Percentiles rank a stretch among this genome's conserved stretches.
Evolutionary conservation across 2,888 invertebrate genomes (phyloP).

Genomic region (Neria commutata): DNA sequence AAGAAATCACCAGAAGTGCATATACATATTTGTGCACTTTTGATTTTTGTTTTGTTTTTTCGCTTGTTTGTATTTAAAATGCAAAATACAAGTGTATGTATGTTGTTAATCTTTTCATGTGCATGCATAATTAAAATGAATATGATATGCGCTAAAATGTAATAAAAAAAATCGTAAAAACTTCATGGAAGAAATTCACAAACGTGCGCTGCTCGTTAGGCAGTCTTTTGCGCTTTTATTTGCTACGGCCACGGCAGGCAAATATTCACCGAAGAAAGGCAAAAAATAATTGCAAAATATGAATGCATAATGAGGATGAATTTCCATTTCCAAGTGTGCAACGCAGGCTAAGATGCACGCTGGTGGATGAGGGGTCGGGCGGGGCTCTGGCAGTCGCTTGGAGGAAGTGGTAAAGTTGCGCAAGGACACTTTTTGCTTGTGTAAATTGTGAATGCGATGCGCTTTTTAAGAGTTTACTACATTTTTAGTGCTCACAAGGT

Average conservation of each 20-base stretch:
- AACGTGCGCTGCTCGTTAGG: neutral
- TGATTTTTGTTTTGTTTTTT: neutral
- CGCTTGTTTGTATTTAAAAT: neutral
- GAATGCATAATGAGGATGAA: conserved; percentile 58
- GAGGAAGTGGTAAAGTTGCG: neutral
- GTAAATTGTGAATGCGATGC: conserved; percentile 2
- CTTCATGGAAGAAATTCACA: neutral
- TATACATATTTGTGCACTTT: neutral
- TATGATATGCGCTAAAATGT: conserved; percentile 32
- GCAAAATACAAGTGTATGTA: too few species aligned
- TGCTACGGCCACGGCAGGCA: neutral
- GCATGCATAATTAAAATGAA: conserved; percentile 62
- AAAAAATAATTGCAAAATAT: conserved; percentile 40
- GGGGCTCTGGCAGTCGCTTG: too few species aligned
- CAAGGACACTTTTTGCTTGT: conserved; percentile 13
- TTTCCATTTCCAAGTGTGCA: conserved; percentile 50
- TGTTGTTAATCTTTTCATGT: conserved; percentile 62
- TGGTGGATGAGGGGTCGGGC: neutral
- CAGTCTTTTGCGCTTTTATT: neutral
- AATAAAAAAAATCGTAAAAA: neutral
- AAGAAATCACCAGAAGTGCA: neutral
- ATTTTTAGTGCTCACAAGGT: too few species aligned
- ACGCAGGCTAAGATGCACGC: neutral
- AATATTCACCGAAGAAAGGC: conserved; percentile 17
- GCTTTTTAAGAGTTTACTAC: neutral